Conservation (phyloP, 2,797 vertebrate species). For the Heterohyrax brucei region DNA sequence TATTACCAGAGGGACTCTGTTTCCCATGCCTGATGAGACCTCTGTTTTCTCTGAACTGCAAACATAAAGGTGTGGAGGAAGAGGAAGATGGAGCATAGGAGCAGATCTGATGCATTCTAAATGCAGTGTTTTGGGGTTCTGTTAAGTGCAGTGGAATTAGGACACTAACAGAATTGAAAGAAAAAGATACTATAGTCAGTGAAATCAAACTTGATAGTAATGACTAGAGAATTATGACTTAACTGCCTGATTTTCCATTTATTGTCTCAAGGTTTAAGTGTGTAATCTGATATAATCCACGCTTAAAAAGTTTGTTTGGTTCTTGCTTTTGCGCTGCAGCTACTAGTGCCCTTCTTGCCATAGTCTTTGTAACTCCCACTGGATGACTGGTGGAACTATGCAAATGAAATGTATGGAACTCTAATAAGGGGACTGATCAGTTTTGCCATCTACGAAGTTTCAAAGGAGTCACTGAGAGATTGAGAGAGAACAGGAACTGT, state of each 20-base stretch:
- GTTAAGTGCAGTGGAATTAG: slow-evolving; percentile 6
- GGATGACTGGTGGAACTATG: too few relatives aligned
- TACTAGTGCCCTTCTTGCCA: too few relatives aligned
- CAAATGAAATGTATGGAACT: too few relatives aligned
- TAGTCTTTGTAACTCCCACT: too few relatives aligned
- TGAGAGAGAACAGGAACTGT: too few relatives aligned
- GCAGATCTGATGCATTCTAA: neutral
- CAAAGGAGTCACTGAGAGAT: too few relatives aligned
- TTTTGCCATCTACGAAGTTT: too few relatives aligned
- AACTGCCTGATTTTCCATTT: slow-evolving; percentile 46
- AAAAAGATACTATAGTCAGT: neutral
- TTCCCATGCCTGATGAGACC: neutral
- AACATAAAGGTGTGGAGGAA: neutral
- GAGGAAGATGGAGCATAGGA: neutral
- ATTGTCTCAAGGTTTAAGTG: slow-evolving; percentile 57
- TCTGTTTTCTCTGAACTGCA: neutral
- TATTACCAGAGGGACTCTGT: neutral
- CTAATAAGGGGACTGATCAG: too few relatives aligned
- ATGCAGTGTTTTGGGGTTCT: neutral
- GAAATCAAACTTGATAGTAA: slow-evolving; percentile 3
- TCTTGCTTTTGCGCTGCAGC: slow-evolving; percentile 29
- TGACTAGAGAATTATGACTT: neutral
- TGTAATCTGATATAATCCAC: slow-evolving; percentile 1
- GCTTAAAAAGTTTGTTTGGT: slow-evolving; percentile 43
- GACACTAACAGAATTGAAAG: neutral